Evolutionary conservation across 2,888 invertebrate species (phyloP).

Genomic region (Nomada lathburiana): DNA sequence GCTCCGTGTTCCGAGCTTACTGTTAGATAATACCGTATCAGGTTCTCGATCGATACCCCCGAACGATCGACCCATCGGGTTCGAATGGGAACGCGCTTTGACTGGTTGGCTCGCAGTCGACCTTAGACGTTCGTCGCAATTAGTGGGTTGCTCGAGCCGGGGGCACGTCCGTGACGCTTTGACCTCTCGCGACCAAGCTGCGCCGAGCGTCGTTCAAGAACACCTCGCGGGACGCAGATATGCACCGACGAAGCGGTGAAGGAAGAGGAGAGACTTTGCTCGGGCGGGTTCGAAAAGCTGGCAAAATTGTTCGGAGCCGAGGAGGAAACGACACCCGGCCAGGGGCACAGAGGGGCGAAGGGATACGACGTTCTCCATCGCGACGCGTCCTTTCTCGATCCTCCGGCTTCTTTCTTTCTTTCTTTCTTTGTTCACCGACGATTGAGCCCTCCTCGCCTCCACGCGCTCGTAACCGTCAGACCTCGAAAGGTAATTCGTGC

Average conservation of each 20-base stretch:
- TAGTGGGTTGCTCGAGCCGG: neutral
- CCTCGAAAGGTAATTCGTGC: conserved; percentile 64
- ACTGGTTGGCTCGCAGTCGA: neutral
- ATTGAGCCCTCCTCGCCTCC: neutral
- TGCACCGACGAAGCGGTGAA: neutral
- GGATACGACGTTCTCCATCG: too few relatives aligned
- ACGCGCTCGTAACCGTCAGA: conserved; percentile 23
- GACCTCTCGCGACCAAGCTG: neutral
- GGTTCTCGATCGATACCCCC: neutral
- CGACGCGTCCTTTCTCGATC: neutral
- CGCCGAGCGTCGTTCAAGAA: neutral
- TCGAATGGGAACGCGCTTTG: too few relatives aligned
- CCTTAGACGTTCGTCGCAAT: neutral
- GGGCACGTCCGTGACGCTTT: neutral
- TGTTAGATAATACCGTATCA: conserved; percentile 1
- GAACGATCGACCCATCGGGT: neutral
- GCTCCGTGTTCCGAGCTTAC: neutral
- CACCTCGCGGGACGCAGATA: neutral
- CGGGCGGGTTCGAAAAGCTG: conserved; percentile 52
- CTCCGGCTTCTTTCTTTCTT: conserved; percentile 12
- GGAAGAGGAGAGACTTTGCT: conserved; percentile 36
- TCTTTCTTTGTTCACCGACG: neutral
- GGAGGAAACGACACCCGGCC: conserved; percentile 11
- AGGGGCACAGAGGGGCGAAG: neutral
- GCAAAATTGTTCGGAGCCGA: conserved; percentile 46